Evolutionary conservation across 1,140 invertebrate species (phyloP).

Genomic region (Lamellibrachia luymesi): DNA sequence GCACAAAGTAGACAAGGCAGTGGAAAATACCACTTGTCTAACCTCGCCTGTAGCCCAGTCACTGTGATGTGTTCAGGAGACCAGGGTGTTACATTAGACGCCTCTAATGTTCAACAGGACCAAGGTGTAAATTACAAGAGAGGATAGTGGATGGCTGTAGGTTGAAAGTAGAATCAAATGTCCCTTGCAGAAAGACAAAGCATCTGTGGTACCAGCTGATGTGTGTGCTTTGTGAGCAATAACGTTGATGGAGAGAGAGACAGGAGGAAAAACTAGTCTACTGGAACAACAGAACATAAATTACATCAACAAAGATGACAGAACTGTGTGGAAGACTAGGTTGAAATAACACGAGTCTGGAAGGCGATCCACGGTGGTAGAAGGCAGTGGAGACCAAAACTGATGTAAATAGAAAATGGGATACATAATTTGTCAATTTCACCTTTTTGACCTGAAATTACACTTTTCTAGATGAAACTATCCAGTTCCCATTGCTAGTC

Average conservation of each 20-base stretch:
- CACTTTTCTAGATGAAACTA: background rate
- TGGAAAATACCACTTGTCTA: background rate
- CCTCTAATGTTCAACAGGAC: background rate
- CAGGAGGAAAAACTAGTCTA: background rate
- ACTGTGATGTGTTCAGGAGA: background rate
- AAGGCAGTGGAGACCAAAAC: background rate
- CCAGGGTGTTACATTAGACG: background rate
- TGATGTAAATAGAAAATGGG: background rate
- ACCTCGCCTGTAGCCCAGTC: background rate
- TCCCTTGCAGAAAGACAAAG: too few species aligned
- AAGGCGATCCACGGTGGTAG: too few species aligned
- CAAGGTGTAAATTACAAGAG: background rate
- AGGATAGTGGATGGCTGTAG: background rate
- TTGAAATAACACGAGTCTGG: too few species aligned
- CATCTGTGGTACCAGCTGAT: too few species aligned
- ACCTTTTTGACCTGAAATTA: too few species aligned
- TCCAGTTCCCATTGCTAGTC: background rate
- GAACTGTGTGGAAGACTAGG: too few species aligned
- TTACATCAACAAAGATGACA: too few species aligned
- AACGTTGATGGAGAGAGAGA: background rate
- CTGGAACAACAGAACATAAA: background rate
- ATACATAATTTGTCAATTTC: too few species aligned
- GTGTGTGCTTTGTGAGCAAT: background rate
- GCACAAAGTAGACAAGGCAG: background rate
- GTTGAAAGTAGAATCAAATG: too few species aligned